Conservation (phyloP, 2,113 vertebrate genomes). For the Cyprinus carpio region DNA sequence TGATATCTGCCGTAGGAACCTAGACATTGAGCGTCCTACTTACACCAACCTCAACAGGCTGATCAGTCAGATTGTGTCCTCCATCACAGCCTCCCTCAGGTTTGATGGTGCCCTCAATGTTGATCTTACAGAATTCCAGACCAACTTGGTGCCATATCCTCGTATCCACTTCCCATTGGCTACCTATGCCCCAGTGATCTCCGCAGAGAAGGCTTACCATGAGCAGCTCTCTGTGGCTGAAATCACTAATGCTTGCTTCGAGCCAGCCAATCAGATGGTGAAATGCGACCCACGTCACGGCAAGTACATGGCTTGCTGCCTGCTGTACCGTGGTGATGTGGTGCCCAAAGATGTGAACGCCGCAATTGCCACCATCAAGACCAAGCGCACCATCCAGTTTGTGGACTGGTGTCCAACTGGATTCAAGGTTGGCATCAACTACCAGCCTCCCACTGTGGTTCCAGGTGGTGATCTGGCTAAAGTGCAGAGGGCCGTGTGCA, state of each 20-base stretch:
- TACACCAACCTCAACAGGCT: conserved; percentile 68
- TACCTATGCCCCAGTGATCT: conserved; percentile 79
- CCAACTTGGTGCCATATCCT: conserved; percentile 71
- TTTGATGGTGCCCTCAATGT: conserved; percentile 83
- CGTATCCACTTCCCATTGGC: conserved; percentile 74
- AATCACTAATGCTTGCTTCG: conserved; percentile 79
- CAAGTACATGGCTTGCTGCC: conserved; percentile 84
- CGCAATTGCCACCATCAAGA: conserved; percentile 82
- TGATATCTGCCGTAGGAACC: conserved; percentile 76
- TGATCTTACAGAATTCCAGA: conserved; percentile 82
- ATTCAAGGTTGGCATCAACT: conserved; percentile 79
- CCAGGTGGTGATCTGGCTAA: conserved; percentile 81
- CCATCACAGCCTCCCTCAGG: conserved; percentile 74
- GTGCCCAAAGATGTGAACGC: conserved; percentile 87
- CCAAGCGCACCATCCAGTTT: too few species aligned
- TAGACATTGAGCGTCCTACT: conserved; percentile 76
- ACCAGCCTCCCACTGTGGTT: conserved; percentile 74
- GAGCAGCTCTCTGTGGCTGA: conserved; percentile 76
- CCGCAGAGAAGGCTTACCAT: conserved; percentile 78
- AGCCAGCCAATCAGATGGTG: conserved; percentile 81
- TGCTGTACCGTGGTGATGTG: conserved; percentile 79
- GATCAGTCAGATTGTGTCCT: conserved; percentile 67
- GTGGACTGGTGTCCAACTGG: conserved; percentile 81
- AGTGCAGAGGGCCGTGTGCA: conserved; percentile 80
- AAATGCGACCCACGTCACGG: conserved; percentile 79